Conservation (phyloP, 2,797 vertebrate genomes). For the Ptychobarbus kaznakovi region DNA sequence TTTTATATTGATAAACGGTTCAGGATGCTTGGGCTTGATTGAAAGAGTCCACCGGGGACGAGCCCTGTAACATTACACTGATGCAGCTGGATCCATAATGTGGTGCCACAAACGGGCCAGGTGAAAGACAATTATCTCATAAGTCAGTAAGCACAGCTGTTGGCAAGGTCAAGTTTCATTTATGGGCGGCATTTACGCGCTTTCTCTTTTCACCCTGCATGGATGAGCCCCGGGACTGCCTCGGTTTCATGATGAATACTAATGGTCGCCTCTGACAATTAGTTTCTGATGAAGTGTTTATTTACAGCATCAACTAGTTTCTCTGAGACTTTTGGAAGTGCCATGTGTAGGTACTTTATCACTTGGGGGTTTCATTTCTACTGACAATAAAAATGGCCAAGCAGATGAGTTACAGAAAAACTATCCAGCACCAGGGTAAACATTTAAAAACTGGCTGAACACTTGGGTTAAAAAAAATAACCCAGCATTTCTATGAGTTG, state of each 20-base stretch:
- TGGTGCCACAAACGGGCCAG: constrained; percentile 64
- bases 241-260: constrained; percentile 72
- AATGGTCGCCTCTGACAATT: constrained; percentile 73
- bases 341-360: constrained; percentile 30
- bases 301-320: constrained; percentile 65
- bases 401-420: not conserved
- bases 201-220: constrained; percentile 48
- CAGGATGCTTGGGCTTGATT: constrained; percentile 64
- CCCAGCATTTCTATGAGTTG: too few relatives aligned
- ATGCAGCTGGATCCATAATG: constrained; percentile 70
- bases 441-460: not conserved
- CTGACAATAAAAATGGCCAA: not conserved
- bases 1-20: constrained; percentile 60
- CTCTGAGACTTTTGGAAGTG: constrained; percentile 43
- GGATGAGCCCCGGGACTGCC: constrained; percentile 41
- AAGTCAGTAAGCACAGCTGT: constrained; percentile 81
- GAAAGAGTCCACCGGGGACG: constrained; percentile 63
- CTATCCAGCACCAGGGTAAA: not conserved
- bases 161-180: constrained; percentile 80
- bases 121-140: constrained; percentile 78
- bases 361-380: not conserved
- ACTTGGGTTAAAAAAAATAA: not conserved
- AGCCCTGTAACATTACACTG: constrained; percentile 59
- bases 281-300: constrained; percentile 74
- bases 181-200: constrained; percentile 64